phyloP scores from a whole-genome alignment of 2,797 vertebrate species.

The Florisuga fusca region DNA sequence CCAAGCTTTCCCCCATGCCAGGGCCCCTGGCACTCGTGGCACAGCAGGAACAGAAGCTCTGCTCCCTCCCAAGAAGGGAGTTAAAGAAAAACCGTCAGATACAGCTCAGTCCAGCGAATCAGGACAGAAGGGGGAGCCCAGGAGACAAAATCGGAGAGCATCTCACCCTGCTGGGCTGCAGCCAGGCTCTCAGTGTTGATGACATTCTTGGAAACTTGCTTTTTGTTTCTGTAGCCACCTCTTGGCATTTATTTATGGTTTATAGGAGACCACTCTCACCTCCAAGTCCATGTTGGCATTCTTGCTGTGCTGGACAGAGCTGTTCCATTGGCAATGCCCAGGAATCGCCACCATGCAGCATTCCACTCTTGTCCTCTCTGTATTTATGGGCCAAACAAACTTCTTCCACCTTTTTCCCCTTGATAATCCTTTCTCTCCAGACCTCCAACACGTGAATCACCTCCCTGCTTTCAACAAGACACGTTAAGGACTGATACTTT shows the following conservation, averaged over 20 bases:
- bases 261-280: not conserved
- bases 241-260: not conserved
- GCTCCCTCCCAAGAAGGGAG: not conserved
- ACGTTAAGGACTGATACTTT: not conserved
- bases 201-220: not conserved
- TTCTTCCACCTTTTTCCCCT: not conserved
- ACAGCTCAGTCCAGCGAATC: not conserved
- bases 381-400: not conserved
- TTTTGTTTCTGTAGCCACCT: not conserved
- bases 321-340: not conserved
- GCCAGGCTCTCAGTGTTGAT: not conserved
- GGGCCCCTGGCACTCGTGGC: fast-evolving
- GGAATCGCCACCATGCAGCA: fast-evolving
- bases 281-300: not conserved
- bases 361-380: not conserved
- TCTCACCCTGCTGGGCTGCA: not conserved
- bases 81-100: fast-evolving
- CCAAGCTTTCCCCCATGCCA: not conserved
- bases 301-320: not conserved
- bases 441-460: fast-evolving
- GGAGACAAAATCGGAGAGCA: conserved; percentile 19
- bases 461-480: not conserved
- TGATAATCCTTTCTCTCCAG: not conserved
- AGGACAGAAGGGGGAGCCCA: conserved; percentile 60
- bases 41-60: not conserved